Conservation (phyloP, 2,797 vertebrate species). For the Amazona finschi region DNA sequence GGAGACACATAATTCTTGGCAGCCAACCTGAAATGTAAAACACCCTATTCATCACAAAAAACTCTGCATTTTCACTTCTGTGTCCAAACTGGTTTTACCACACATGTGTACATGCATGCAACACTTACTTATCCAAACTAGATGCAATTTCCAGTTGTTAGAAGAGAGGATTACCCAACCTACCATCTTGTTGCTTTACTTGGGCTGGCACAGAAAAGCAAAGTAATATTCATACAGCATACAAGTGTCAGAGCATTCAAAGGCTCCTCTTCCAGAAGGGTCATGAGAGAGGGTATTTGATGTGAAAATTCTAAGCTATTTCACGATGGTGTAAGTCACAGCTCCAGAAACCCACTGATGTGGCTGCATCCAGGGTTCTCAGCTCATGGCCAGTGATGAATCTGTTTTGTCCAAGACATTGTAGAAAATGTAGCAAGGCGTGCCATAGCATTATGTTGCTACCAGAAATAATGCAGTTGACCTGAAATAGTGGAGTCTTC, state of each 20-base stretch:
- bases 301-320: background rate
- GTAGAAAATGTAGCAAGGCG: background rate
- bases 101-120: fast-evolving
- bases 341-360: background rate
- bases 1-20: background rate
- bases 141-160: background rate
- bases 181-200: background rate
- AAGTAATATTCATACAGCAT: background rate
- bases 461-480: background rate
- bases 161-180: background rate
- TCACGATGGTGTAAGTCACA: background rate
- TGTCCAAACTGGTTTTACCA: background rate
- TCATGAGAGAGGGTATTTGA: background rate
- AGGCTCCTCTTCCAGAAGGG: background rate
- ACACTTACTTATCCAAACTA: background rate
- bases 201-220: background rate
- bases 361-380: background rate
- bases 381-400: background rate
- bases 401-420: background rate
- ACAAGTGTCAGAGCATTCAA: background rate
- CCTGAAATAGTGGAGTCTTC: background rate
- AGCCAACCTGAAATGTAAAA: background rate
- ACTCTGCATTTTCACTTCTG: background rate
- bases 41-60: too few species aligned
- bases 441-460: background rate